Evolutionary conservation across 2,113 vertebrate genomes (phyloP).

Genomic region (Ovis aries): DNA sequence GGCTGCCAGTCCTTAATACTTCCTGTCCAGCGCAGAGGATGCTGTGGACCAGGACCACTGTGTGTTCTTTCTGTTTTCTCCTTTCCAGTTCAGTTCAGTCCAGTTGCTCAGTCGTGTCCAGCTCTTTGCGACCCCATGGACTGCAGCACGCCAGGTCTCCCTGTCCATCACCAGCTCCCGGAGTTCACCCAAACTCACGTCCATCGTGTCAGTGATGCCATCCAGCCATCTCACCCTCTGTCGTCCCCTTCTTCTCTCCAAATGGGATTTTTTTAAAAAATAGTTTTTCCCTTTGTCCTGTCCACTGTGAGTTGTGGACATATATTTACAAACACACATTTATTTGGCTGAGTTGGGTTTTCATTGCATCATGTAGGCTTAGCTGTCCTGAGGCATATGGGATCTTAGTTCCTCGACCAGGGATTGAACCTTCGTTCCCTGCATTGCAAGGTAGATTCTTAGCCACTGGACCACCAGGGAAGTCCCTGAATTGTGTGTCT

Average conservation of each 20-base stretch:
- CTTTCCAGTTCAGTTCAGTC: background rate
- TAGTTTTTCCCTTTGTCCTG: background rate
- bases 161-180: background rate
- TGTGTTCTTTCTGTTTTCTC: too few species aligned
- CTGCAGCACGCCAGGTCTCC: background rate
- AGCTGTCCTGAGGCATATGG: background rate
- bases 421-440: background rate
- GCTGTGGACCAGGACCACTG: rapidly evolving
- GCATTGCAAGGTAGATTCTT: background rate
- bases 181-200: background rate
- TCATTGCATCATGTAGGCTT: background rate
- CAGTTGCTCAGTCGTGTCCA: rapidly evolving
- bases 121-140: background rate
- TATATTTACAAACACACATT: background rate
- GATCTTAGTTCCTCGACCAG: background rate
- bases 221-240: background rate
- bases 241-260: background rate
- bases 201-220: rapidly evolving
- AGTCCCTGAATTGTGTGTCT: background rate
- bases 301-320: background rate
- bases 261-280: too few species aligned
- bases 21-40: rapidly evolving
- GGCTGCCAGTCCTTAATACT: rapidly evolving
- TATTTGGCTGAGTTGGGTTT: background rate
- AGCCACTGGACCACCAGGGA: background rate